Evolutionary conservation across 2,888 invertebrate species (phyloP).

Genomic region (Patella pellucida): DNA sequence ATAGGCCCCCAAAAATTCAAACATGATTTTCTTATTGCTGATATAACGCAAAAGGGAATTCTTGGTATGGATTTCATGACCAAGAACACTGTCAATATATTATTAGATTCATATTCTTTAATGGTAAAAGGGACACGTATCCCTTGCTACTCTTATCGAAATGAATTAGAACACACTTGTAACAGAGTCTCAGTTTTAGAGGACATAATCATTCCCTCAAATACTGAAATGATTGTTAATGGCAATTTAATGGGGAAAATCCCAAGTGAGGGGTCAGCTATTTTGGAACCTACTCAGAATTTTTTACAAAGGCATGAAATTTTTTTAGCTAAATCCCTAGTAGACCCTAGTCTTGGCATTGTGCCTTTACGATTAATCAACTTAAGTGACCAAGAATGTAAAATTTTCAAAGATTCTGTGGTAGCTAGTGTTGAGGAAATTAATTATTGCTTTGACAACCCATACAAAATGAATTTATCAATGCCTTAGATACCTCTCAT

Average conservation of each 20-base stretch:
- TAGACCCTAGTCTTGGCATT: neutral
- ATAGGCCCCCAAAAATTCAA: neutral
- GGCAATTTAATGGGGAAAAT: too few species aligned
- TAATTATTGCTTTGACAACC: too few species aligned
- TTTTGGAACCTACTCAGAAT: neutral
- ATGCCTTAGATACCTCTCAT: too few species aligned
- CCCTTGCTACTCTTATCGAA: too few species aligned
- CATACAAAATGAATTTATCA: too few species aligned
- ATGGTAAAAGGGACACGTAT: too few species aligned
- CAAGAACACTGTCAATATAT: neutral
- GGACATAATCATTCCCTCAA: too few species aligned
- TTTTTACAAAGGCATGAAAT: neutral
- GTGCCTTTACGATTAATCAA: neutral
- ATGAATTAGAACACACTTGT: too few species aligned
- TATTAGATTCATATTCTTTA: neutral
- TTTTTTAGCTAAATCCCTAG: neutral
- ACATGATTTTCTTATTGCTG: neutral
- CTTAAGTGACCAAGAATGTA: neutral
- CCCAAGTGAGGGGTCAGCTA: too few species aligned
- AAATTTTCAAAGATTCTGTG: neutral
- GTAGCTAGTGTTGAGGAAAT: neutral
- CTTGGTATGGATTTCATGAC: neutral
- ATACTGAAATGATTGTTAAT: too few species aligned
- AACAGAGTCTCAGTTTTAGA: too few species aligned
- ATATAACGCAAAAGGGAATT: neutral